A percentile compares a stretch with the other conserved stretches of the same genome.
Evolutionary conservation across 2,113 vertebrate genomes (phyloP).

Genomic region (Morphnarchus princeps): DNA sequence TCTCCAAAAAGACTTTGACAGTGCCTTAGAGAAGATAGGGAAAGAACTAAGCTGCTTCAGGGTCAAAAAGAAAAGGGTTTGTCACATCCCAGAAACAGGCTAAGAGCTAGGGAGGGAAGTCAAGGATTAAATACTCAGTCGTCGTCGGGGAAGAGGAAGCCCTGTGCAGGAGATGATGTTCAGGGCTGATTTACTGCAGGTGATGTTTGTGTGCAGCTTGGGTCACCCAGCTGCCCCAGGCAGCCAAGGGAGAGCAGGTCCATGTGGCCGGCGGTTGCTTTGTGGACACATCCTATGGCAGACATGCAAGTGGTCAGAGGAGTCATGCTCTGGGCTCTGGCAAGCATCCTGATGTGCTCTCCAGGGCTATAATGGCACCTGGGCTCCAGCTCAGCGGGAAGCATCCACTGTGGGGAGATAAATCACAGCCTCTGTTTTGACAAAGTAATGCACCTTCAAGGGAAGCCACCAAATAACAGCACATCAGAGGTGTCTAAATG

Average conservation of each 20-base stretch:
- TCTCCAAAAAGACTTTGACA: not conserved
- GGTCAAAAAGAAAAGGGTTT: not conserved
- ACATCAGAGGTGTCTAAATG: accelerated
- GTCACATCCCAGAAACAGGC: not conserved
- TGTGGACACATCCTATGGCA: not conserved
- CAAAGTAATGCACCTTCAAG: not conserved
- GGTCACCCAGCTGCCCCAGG: not conserved
- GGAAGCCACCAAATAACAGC: not conserved
- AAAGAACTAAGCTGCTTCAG: not conserved
- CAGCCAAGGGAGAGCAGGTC: not conserved
- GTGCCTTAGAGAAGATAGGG: not conserved
- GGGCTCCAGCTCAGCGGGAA: not conserved
- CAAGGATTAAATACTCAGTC: not conserved
- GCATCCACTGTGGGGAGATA: accelerated
- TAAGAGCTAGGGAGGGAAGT: too few relatives aligned
- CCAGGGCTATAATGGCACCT: not conserved
- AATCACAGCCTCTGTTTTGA: not conserved
- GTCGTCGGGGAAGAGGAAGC: accelerated
- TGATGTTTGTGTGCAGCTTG: not conserved
- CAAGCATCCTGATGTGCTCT: not conserved
- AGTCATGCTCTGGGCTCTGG: accelerated
- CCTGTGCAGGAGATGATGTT: not conserved
- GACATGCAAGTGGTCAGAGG: accelerated
- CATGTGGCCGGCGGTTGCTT: accelerated
- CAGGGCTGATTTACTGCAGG: not conserved